Percentiles rank a stretch among this genome's conserved stretches.
Evolutionary conservation across 2,113 vertebrate genomes (phyloP).

Genomic region (Colius striatus): DNA sequence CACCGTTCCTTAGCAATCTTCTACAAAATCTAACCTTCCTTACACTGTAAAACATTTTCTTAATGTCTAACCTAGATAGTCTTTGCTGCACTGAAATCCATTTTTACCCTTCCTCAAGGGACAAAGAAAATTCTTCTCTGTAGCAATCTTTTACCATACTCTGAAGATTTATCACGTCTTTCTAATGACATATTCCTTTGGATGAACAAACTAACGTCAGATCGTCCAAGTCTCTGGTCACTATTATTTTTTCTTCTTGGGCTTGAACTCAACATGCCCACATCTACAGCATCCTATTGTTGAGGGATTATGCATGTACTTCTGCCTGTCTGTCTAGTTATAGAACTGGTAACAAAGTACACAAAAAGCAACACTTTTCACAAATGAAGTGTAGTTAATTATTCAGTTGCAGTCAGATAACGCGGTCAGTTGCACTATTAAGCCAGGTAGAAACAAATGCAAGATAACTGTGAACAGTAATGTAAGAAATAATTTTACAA

Average conservation of each 20-base stretch:
- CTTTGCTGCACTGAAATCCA: not conserved
- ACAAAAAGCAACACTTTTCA: not conserved
- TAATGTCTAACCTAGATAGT: not conserved
- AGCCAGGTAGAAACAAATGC: not conserved
- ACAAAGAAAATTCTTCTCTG: not conserved
- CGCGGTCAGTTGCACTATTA: not conserved
- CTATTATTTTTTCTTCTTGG: not conserved
- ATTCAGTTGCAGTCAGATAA: not conserved
- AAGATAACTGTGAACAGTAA: not conserved
- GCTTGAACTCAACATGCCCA: not conserved
- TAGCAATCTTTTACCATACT: not conserved
- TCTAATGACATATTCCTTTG: not conserved
- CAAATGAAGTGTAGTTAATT: not conserved
- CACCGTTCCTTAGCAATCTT: not conserved
- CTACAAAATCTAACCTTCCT: not conserved
- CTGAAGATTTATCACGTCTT: not conserved
- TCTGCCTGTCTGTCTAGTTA: not conserved
- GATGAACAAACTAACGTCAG: not conserved
- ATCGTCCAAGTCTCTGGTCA: not conserved
- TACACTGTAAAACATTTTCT: not conserved
- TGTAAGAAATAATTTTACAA: not conserved
- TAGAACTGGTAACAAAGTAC: not conserved
- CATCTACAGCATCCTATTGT: not conserved
- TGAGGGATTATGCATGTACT: not conserved
- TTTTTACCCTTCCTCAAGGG: not conserved